Percentiles rank a stretch among this genome's conserved stretches.
Conservation (phyloP, 30 jellyfish, hydroid and myxozoan species). For the Aurelia aurita complex sp. Pacific region DNA sequence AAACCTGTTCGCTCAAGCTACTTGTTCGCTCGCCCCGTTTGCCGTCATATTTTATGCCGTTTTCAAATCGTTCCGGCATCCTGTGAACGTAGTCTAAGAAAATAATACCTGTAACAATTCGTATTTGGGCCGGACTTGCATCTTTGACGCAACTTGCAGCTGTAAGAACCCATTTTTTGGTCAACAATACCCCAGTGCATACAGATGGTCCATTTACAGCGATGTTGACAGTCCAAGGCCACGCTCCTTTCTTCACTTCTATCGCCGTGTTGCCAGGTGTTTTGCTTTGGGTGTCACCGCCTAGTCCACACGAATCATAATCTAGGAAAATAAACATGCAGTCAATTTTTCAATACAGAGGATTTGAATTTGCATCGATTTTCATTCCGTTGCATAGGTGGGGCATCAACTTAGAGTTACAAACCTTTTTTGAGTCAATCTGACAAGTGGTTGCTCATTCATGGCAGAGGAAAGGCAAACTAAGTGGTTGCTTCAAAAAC, state of each 20-base stretch:
- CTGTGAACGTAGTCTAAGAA: neutral
- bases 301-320: slow-evolving; percentile 55
- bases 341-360: no score
- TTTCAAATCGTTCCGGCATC: no score
- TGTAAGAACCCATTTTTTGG: slow-evolving; percentile 53
- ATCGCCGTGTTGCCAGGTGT: slow-evolving; percentile 1
- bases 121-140: neutral
- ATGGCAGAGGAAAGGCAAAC: no score
- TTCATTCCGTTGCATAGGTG: no score
- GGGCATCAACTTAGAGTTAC: no score
- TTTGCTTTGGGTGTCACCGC: slow-evolving; percentile 71
- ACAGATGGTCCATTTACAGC: slow-evolving; percentile 13
- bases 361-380: no score
- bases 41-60: no score
- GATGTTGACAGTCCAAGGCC: slow-evolving; percentile 68
- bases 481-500: no score
- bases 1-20: no score
- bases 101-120: slow-evolving; percentile 47
- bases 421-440: no score
- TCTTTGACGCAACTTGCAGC: slow-evolving; percentile 55
- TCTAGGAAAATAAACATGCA: slow-evolving; percentile 9
- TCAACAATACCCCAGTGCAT: slow-evolving; percentile 43
- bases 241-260: slow-evolving; percentile 45
- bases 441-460: no score
- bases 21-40: no score